Evolutionary conservation across 2,888 invertebrate genomes (phyloP), one percentile per base, ranked within the genome.

Genomic region (Ditula angustiorana): DNA sequence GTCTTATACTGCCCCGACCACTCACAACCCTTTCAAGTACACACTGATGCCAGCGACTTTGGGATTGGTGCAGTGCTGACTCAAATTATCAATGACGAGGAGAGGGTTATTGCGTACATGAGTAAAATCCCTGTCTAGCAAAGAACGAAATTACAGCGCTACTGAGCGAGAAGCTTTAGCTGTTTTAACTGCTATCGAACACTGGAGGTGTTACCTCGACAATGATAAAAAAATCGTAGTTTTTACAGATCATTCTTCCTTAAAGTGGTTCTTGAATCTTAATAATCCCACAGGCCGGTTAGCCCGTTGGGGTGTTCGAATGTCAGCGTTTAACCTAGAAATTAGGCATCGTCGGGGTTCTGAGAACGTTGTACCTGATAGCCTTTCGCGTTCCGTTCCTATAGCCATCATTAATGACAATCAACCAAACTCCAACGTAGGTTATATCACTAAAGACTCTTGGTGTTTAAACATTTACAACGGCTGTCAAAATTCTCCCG

Each of bases 401-500:
- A 41, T 41, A 2, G 16, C 5, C 7, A 1, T 7, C 2, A 30
- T 30, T 2, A 5, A 5, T 30, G 5, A 5, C 7, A 30, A 30
- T 2, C 10, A 0, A 2, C 1, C 3, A 11, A 2, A 30, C 10
- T 30, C 10, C 1, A 5, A 30, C 2, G 2, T 5, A 7, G 5
- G 0, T 2, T 30, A 5, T 8, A 7, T 1, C 2, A 30, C 30
- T 30, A 41, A 41, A 0, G 66, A 66, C 13, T 0, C 11, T 0
- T 66, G 66, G 66, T 66, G 53, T 33, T n/a, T 26, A 10, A 57
- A 61, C 11, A 58, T 61, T 57, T 41, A 44, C 19, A 58, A 57
- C 24, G n/a, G 26, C 0, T 19, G 59, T 55, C 33, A 11, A 21
- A 26, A 23, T 26, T 21, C 19, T 2, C 28, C 65, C 0, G 19